These are phyloP conservation scores for Magallana ariakensis DNA, from an alignment of 1,140 invertebrate species.

Conservation along the genomic window DNA sequence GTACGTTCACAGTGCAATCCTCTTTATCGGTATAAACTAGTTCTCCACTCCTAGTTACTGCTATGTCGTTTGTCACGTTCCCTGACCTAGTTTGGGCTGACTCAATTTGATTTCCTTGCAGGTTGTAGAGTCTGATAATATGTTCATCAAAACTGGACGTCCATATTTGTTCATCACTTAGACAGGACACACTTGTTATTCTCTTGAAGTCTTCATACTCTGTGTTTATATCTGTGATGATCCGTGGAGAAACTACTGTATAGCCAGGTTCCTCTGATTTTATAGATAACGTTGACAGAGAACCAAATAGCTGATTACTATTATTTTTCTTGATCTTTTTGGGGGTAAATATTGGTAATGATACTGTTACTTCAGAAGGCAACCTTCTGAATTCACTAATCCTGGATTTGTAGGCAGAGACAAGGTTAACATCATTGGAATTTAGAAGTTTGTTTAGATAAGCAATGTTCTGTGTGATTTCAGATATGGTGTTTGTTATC, in stretches of 20 bases:
- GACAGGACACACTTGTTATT: neutral
- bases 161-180: slow-evolving; percentile 6
- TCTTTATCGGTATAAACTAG: too few species aligned
- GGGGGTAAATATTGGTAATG: neutral
- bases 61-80: too few species aligned
- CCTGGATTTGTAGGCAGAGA: neutral
- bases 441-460: neutral
- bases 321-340: neutral
- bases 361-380: neutral
- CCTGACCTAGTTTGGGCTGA: neutral
- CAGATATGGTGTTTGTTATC: neutral
- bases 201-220: too few species aligned
- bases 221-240: too few species aligned
- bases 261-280: slow-evolving; percentile 19
- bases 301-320: neutral
- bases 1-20: too few species aligned
- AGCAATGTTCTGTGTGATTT: neutral
- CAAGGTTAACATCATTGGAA: neutral
- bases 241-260: neutral
- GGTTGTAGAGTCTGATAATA: neutral
- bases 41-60: too few species aligned
- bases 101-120: neutral
- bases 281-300: neutral
- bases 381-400: neutral
- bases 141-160: too few species aligned